Evolutionary conservation across 2,797 vertebrate species (phyloP).

Genomic region (Schizopygopsis malacanthus): DNA sequence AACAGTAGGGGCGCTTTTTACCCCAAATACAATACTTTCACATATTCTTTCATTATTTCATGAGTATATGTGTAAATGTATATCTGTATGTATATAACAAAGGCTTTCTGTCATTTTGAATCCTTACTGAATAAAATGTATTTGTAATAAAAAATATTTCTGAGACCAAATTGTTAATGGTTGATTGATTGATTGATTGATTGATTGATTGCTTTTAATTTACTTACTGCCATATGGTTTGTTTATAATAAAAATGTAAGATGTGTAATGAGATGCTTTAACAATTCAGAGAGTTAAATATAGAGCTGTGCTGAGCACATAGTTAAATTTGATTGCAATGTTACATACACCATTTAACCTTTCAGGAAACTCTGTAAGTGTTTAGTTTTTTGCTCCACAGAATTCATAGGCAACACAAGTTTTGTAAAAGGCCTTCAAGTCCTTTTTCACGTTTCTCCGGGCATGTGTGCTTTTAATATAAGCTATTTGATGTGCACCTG

Average conservation of each 20-base stretch:
- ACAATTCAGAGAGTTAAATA: neutral
- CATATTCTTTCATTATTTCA: too few relatives aligned
- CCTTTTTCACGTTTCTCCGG: neutral
- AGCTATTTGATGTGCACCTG: slow-evolving; percentile 1
- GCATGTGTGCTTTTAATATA: slow-evolving; percentile 11
- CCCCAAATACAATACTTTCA: too few relatives aligned
- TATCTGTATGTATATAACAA: neutral
- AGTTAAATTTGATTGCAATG: neutral
- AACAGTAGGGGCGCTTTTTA: too few relatives aligned
- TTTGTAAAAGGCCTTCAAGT: neutral
- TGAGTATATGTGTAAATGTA: too few relatives aligned
- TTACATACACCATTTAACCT: neutral
- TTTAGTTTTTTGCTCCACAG: neutral
- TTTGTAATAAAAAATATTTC: neutral
- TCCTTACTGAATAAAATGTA: neutral
- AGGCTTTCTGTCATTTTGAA: neutral
- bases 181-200: too few relatives aligned
- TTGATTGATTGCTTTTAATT: neutral
- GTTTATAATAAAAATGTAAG: neutral
- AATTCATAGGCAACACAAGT: neutral
- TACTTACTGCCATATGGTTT: neutral
- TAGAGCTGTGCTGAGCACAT: neutral
- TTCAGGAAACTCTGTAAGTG: neutral
- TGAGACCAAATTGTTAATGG: neutral
- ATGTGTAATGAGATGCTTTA: neutral